Evolutionary conservation across 1,140 invertebrate species (phyloP).

Genomic region (Pseudobourletiella spinata): DNA sequence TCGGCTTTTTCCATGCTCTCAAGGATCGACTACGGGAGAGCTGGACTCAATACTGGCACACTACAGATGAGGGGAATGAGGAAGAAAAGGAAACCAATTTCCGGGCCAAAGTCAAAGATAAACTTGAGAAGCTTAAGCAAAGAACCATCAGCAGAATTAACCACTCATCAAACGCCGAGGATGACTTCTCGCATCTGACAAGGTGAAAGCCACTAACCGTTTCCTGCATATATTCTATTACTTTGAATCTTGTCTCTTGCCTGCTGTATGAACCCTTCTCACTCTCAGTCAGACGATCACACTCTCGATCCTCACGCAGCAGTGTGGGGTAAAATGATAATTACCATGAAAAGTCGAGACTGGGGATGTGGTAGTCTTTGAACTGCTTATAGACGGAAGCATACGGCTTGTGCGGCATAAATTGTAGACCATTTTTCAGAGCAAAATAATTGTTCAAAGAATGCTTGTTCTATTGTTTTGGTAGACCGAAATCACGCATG

Average conservation of each 20-base stretch:
- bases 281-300: too few relatives aligned
- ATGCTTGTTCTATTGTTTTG: background rate
- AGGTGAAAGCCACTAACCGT: constrained; percentile 24
- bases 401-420: too few relatives aligned
- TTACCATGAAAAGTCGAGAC: too few relatives aligned
- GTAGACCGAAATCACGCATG: constrained; percentile 60
- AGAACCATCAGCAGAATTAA: constrained; percentile 22
- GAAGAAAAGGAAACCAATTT: constrained; percentile 26
- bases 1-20: constrained; percentile 25
- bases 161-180: constrained; percentile 5
- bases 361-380: too few relatives aligned
- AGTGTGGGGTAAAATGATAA: too few relatives aligned
- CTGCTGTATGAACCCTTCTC: too few relatives aligned
- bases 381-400: too few relatives aligned
- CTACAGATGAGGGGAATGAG: background rate
- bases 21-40: constrained; percentile 25
- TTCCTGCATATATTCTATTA: too few relatives aligned
- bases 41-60: constrained; percentile 22
- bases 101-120: constrained; percentile 24
- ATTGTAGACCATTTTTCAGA: too few relatives aligned
- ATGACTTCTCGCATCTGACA: constrained; percentile 31
- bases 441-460: too few relatives aligned
- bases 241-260: constrained; percentile 7
- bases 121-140: constrained; percentile 23
- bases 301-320: too few relatives aligned